Evolutionary conservation across 2,113 vertebrate genomes (phyloP).

Genomic region (Ictalurus punctatus): DNA sequence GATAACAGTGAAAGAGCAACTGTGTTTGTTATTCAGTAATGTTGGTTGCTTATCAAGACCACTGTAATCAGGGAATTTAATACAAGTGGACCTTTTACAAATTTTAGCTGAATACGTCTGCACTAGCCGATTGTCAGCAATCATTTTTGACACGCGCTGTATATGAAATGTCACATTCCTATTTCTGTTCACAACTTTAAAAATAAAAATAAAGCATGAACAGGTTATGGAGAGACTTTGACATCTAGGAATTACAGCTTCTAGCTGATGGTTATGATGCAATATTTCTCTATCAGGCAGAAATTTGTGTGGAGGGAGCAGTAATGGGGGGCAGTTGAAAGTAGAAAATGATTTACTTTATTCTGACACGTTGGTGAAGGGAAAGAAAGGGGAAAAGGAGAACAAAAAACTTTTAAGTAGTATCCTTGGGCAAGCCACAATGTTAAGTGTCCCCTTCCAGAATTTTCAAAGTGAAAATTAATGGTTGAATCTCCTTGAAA

Average conservation of each 20-base stretch:
- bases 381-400: constrained; percentile 33
- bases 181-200: constrained; percentile 29
- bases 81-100: not conserved
- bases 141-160: constrained; percentile 1
- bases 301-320: constrained; percentile 40
- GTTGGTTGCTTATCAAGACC: not conserved
- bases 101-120: not conserved
- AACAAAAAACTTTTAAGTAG: constrained; percentile 42
- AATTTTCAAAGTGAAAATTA: constrained; percentile 69
- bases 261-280: constrained; percentile 50
- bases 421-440: constrained; percentile 34
- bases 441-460: constrained; percentile 63
- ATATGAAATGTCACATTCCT: constrained; percentile 17
- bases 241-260: constrained; percentile 53
- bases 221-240: constrained; percentile 46
- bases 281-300: constrained; percentile 49
- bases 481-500: constrained; percentile 72
- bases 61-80: not conserved
- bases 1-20: not conserved
- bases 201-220: constrained; percentile 54
- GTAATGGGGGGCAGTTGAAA: constrained; percentile 58
- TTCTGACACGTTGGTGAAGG: constrained; percentile 59
- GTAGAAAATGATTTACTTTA: constrained; percentile 62
- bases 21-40: not conserved
- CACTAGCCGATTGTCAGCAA: constrained; percentile 26